These are phyloP conservation scores for Choreutis nemorana DNA, from an alignment of 2,888 invertebrate genomes.

Conservation along the genomic window DNA sequence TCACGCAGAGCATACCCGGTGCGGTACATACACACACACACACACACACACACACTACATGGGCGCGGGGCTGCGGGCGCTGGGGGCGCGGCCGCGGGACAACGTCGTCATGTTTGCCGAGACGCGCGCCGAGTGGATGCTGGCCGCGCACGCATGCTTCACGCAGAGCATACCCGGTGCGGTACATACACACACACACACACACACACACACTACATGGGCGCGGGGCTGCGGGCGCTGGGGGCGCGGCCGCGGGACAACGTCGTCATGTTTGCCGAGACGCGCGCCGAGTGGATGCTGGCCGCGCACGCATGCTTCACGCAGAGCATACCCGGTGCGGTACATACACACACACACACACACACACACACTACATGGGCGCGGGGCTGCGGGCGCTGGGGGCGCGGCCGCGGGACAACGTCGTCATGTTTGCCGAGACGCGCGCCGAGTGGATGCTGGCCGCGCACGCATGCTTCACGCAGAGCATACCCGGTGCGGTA, in stretches of 20 bases:
- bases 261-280: too few relatives aligned
- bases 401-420: slow-evolving; percentile 73
- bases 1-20: slow-evolving; percentile 92
- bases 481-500: slow-evolving; percentile 88
- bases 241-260: too few relatives aligned
- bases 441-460: slow-evolving; percentile 98
- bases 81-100: too few relatives aligned
- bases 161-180: slow-evolving; percentile 88
- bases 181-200: slow-evolving; percentile 3
- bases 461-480: slow-evolving; percentile 95
- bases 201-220: neutral
- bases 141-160: slow-evolving; percentile 89
- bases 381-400: slow-evolving; percentile 86
- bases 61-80: too few relatives aligned
- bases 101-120: slow-evolving; percentile 98
- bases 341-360: neutral
- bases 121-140: slow-evolving; percentile 78
- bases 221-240: too few relatives aligned
- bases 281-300: slow-evolving; percentile 70
- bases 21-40: slow-evolving; percentile 8
- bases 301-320: slow-evolving; percentile 93
- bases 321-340: slow-evolving; percentile 83
- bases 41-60: neutral
- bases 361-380: slow-evolving; percentile 68
- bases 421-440: slow-evolving; percentile 97